These are phyloP conservation scores for Bujurquina vittata DNA, from an alignment of 2,113 vertebrate species.

Conservation along the genomic window DNA sequence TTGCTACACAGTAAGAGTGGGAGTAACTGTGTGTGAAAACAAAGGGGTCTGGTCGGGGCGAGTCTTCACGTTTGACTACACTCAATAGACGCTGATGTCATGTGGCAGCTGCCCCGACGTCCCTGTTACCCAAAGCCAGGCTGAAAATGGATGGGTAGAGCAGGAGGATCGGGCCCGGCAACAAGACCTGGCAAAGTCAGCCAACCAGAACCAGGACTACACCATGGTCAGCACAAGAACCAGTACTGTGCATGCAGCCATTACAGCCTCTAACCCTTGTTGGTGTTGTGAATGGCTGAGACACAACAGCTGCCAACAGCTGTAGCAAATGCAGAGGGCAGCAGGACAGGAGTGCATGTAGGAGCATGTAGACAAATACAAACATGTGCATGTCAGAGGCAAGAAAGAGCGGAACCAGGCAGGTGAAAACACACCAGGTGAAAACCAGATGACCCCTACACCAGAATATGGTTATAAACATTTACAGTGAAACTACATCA, in stretches of 20 bases:
- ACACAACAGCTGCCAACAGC: conserved; percentile 44
- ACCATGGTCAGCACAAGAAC: background rate
- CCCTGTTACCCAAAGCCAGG: conserved; percentile 17
- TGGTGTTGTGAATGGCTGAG: conserved; percentile 13
- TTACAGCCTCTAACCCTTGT: background rate
- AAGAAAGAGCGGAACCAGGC: background rate
- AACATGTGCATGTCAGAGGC: background rate
- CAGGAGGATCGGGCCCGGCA: conserved; percentile 3
- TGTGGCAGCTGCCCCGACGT: conserved; percentile 53
- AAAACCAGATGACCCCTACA: background rate
- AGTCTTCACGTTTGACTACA: conserved; percentile 69
- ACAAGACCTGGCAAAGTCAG: conserved; percentile 12
- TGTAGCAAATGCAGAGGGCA: conserved; percentile 38
- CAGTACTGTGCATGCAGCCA: background rate
- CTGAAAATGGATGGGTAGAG: conserved; percentile 34
- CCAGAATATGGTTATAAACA: background rate
- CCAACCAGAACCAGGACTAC: conserved; percentile 11
- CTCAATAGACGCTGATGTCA: conserved; percentile 52
- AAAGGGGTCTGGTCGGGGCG: conserved; percentile 44
- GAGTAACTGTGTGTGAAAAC: conserved; percentile 54
- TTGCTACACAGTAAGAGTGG: conserved; percentile 27
- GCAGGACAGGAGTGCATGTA: background rate
- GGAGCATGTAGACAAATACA: conserved; percentile 18
- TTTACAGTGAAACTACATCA: background rate
- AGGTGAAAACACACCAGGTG: background rate